phyloP scores from a whole-genome alignment of 2,113 vertebrate species.

The Sphaerodactylus townsendi region DNA sequence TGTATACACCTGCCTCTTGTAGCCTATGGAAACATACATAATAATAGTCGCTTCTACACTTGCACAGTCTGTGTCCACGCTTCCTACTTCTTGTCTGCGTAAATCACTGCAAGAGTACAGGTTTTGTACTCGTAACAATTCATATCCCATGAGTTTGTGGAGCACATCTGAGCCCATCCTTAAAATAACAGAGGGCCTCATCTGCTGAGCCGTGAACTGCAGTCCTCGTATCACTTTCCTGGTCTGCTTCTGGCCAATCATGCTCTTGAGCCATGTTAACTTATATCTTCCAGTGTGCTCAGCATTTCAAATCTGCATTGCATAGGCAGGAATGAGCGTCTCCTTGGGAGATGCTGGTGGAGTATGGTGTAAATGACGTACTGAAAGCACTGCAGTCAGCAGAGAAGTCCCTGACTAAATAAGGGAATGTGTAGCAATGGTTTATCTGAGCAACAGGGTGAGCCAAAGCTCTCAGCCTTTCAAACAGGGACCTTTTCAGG shows the following conservation, averaged over 20 bases:
- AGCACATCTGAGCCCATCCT: conserved; percentile 5
- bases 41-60: too few relatives aligned
- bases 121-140: background rate
- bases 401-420: conserved; percentile 86
- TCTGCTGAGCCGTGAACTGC: background rate
- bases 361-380: conserved; percentile 84
- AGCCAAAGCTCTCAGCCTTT: conserved; percentile 31
- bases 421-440: conserved; percentile 81
- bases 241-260: conserved; percentile 36
- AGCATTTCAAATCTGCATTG: conserved; percentile 55
- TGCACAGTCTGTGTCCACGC: accelerated
- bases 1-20: background rate
- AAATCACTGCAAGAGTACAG: background rate
- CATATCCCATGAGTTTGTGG: accelerated
- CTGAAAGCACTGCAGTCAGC: conserved; percentile 74
- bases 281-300: conserved; percentile 49
- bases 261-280: conserved; percentile 34
- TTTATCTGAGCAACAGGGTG: conserved; percentile 77
- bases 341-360: conserved; percentile 58
- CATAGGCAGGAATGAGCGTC: conserved; percentile 49
- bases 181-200: conserved; percentile 15
- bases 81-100: background rate
- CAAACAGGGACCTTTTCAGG: conserved; percentile 19
- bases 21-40: background rate
- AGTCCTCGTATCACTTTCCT: conserved; percentile 24